A percentile compares a stretch with the other conserved stretches of the same genome.
phyloP scores from a whole-genome alignment of 1,140 invertebrate genomes.

The Trialeurodes vaporariorum region DNA sequence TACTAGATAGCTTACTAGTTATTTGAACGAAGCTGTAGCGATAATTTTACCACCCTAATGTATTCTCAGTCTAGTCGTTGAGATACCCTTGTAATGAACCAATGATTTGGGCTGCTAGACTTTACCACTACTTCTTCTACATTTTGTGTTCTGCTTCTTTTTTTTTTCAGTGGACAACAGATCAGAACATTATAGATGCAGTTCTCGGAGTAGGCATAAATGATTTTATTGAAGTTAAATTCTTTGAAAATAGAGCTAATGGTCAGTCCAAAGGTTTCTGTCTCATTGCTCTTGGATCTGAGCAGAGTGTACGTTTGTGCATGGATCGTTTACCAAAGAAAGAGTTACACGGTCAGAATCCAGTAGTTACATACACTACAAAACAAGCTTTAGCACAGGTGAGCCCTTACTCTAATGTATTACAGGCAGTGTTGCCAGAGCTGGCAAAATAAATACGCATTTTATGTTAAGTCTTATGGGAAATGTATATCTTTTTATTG shows the following conservation, averaged over 20 bases:
- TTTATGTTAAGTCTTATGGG: too few relatives aligned
- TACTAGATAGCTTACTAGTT: not conserved
- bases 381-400: constrained; percentile 68
- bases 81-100: not conserved
- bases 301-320: constrained; percentile 75
- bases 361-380: constrained; percentile 87
- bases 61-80: not conserved
- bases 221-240: constrained; percentile 96
- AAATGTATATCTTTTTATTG: too few relatives aligned
- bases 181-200: constrained; percentile 86
- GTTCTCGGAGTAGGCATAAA: constrained; percentile 74
- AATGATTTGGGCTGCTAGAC: too few relatives aligned
- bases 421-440: too few relatives aligned
- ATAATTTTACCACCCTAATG: not conserved
- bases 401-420: too few relatives aligned
- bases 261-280: constrained; percentile 98
- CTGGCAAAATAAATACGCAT: too few relatives aligned
- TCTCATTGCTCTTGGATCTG: constrained; percentile 81
- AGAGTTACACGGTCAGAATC: constrained; percentile 88
- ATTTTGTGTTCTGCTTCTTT: not conserved
- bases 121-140: not conserved
- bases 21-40: not conserved
- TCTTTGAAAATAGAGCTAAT: constrained; percentile 98
- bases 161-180: constrained; percentile 83
- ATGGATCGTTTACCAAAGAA: constrained; percentile 89